phyloP scores from a whole-genome alignment of 2,113 vertebrate species.

The Paralichthys olivaceus region DNA sequence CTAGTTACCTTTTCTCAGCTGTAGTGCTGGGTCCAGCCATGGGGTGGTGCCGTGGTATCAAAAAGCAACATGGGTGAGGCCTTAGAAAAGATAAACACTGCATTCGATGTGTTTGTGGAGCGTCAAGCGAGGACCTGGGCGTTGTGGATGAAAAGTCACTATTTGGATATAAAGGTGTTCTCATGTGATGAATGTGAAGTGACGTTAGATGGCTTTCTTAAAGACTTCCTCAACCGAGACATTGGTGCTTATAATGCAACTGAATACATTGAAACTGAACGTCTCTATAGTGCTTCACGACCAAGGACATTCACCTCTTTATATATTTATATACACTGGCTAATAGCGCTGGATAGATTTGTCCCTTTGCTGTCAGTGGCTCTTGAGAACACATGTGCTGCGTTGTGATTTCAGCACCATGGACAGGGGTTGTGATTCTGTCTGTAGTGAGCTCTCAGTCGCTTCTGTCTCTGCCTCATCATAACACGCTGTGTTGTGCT shows the following conservation, averaged over 20 bases:
- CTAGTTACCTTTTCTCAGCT: not conserved
- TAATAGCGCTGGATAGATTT: not conserved
- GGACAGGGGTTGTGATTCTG: slow-evolving; percentile 30
- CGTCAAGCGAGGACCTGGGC: not conserved
- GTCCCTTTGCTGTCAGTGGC: not conserved
- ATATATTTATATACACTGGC: too few relatives aligned
- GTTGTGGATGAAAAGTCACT: not conserved
- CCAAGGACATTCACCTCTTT: too few relatives aligned
- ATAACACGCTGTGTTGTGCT: too few relatives aligned
- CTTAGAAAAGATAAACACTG: slow-evolving; percentile 8
- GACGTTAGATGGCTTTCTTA: not conserved
- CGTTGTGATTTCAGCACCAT: slow-evolving; percentile 34
- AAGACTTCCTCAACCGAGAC: not conserved
- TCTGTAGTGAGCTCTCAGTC: not conserved
- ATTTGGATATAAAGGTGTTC: not conserved
- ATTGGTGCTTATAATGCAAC: fast-evolving
- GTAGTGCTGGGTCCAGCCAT: slow-evolving; percentile 21
- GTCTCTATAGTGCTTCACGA: not conserved
- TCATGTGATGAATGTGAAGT: not conserved
- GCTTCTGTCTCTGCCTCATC: not conserved
- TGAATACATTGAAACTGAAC: not conserved
- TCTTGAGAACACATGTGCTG: not conserved
- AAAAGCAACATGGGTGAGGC: slow-evolving; percentile 60
- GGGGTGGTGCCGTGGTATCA: slow-evolving; percentile 46
- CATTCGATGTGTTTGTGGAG: slow-evolving; percentile 24